Percentiles rank a stretch among this genome's conserved stretches.
These are phyloP conservation scores for Hesperia comma DNA, from an alignment of 2,888 invertebrate genomes.

Conservation along the genomic window DNA sequence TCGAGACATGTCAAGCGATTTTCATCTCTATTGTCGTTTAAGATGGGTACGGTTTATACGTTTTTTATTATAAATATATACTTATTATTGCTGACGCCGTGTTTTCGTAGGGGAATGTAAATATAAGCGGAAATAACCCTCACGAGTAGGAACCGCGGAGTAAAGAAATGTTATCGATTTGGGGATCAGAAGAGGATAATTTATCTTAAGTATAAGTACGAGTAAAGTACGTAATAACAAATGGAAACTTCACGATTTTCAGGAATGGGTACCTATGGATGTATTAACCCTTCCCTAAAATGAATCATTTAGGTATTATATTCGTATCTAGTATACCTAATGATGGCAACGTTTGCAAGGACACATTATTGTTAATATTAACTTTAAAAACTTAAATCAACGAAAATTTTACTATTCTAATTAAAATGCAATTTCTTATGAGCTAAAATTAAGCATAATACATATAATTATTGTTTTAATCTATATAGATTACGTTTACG, in stretches of 20 bases:
- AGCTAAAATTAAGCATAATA: no score
- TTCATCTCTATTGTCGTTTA: conserved; percentile 45
- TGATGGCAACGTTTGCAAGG: no score
- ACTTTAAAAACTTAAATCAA: no score
- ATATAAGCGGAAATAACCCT: conserved; percentile 53
- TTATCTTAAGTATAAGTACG: not conserved
- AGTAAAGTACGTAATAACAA: not conserved
- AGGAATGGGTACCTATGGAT: no score
- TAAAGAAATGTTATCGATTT: conserved; percentile 8
- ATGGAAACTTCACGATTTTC: not conserved
- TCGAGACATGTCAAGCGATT: conserved; percentile 46
- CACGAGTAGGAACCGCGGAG: conserved; percentile 43
- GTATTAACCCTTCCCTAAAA: no score
- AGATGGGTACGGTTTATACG: conserved; percentile 48
- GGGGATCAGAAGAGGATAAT: conserved; percentile 13
- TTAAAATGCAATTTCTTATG: no score
- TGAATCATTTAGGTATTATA: no score
- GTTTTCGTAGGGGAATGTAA: conserved; percentile 60
- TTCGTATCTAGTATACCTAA: no score
- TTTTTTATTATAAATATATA: conserved; percentile 61
- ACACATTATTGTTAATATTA: no score
- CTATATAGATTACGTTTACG: no score
- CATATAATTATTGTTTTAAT: no score
- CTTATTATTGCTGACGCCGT: conserved; percentile 68
- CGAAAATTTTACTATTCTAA: no score